A percentile compares a stretch with the other conserved stretches of the same genome.
Conservation (phyloP, 2,888 invertebrate species). For the Pinctada fucata region DNA sequence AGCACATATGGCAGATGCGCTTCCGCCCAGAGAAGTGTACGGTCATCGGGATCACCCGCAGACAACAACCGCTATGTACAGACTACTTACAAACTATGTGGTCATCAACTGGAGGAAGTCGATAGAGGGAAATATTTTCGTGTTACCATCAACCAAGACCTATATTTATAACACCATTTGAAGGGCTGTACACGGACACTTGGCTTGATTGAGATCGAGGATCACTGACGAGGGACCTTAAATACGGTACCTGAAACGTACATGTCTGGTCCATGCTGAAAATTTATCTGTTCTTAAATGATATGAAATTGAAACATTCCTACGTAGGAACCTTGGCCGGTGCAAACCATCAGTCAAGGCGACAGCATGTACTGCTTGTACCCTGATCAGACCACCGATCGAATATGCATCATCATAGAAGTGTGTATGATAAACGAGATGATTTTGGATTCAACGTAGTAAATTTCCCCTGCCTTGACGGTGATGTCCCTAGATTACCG, state of each 20-base stretch:
- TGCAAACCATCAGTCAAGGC: slow-evolving; percentile 22
- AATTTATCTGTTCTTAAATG: too few species aligned
- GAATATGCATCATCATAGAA: slow-evolving; percentile 17
- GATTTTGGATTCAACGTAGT: too few species aligned
- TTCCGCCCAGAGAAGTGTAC: slow-evolving; percentile 21
- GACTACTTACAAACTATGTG: slow-evolving; percentile 1
- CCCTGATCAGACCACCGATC: slow-evolving; percentile 24
- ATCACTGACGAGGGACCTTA: too few species aligned
- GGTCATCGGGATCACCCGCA: background rate
- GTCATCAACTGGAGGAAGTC: slow-evolving; percentile 19
- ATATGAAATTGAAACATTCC: background rate
- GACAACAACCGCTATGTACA: slow-evolving; percentile 1
- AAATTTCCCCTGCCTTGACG: too few species aligned
- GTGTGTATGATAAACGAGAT: background rate
- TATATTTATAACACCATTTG: background rate
- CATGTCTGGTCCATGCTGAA: too few species aligned
- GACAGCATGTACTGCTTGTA: slow-evolving; percentile 19
- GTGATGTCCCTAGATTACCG: too few species aligned
- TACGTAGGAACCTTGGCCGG: slow-evolving; percentile 20
- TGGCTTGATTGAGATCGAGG: background rate
- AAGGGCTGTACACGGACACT: slow-evolving; percentile 7
- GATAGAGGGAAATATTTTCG: slow-evolving; percentile 12
- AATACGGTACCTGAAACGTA: too few species aligned
- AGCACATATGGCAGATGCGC: slow-evolving; percentile 6
- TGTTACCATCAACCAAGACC: slow-evolving; percentile 7